Base-by-base conservation (phyloP, 2,888 invertebrate species). In the Steinernema carpocapsae region DNA sequence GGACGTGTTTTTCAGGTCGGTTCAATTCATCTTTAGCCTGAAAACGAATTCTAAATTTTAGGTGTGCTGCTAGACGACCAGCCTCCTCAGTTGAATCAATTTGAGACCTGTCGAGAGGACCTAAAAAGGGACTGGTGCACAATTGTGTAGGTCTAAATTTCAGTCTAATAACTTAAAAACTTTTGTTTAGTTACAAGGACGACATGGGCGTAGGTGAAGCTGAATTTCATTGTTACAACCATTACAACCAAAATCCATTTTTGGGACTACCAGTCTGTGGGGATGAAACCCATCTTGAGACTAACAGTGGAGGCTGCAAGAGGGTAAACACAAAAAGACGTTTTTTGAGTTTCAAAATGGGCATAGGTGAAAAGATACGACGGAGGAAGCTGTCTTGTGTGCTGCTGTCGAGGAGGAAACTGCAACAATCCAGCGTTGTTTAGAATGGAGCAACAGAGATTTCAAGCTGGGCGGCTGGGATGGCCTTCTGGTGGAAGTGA, bases 101-200 rank as follows among this genome's bases (percentile, higher is more conserved):
- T 64, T 29, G 64, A 64, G 19, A 2, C 64, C 32, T 64, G 64
- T 19, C 24, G 29, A 32, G 64, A 64, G 64, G 64, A 64, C 14
- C 64, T 64, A 7, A 64, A 64, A 32, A 64, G 64, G 19, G 64
- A 64, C 17, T 64, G 64, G 64, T 64, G 64, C 64, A 64, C 64
- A 6, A 32, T 64, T 26, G 64, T 64, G 64, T 64, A 32, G 32
- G 64, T 64, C 12, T 19, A 7, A 12, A n/a, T n/a, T n/a, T n/a
- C n/a, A n/a, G n/a, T n/a, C n/a, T n/a, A n/a, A n/a, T n/a, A n/a
- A n/a, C n/a, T n/a, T n/a, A n/a, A n/a, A n/a, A n/a, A n/a, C n/a
- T n/a, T n/a, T n/a, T n/a, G n/a, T 64, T 6, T 32, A 64, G 64
- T 1, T 64, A 64, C 64, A 64, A 64, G 6, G 32, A 64, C 4